phyloP scores from a whole-genome alignment of 92 coral and sea anemone genomes.

The Nematostella vectensis region DNA sequence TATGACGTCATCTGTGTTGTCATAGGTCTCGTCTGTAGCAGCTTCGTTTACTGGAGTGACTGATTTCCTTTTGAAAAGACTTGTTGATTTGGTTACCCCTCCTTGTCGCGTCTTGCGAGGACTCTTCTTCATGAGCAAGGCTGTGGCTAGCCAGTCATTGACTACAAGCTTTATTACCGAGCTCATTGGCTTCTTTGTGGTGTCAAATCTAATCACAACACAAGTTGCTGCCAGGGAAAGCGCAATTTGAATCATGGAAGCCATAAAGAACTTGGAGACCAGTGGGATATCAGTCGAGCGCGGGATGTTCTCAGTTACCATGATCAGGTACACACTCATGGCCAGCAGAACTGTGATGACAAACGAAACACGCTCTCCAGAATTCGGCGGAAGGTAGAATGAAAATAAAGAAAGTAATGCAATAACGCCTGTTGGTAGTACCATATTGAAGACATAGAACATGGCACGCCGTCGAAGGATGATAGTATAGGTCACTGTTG shows the following conservation, averaged over 20 bases:
- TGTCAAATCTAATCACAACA: conserved; percentile 31
- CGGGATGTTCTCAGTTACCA: conserved; percentile 53
- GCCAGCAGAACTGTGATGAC: conserved; percentile 48
- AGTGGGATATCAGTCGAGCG: conserved; percentile 43
- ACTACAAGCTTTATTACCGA: conserved; percentile 14
- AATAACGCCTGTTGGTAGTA: conserved; percentile 36
- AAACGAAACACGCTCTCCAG: conserved; percentile 49
- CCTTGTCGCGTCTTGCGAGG: too few relatives aligned
- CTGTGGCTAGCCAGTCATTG: conserved; percentile 32
- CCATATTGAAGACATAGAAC: conserved; percentile 32
- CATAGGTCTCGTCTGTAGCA: background rate
- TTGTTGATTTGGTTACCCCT: background rate
- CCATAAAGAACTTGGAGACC: conserved; percentile 53
- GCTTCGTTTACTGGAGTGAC: background rate
- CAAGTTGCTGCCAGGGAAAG: conserved; percentile 48
- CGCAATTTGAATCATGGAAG: conserved; percentile 33
- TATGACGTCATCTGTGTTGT: background rate
- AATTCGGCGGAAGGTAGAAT: conserved; percentile 46
- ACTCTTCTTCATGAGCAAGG: conserved; percentile 20
- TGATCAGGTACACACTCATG: conserved; percentile 43
- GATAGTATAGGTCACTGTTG: conserved; percentile 19
- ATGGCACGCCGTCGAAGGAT: conserved; percentile 29
- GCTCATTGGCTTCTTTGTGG: conserved; percentile 24
- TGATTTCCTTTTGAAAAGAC: background rate
- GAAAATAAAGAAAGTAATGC: conserved; percentile 32